Evolutionary conservation across 2,888 invertebrate genomes (phyloP), one percentile per base, ranked within the genome.

Genomic region (Machimus atricapillus): DNA sequence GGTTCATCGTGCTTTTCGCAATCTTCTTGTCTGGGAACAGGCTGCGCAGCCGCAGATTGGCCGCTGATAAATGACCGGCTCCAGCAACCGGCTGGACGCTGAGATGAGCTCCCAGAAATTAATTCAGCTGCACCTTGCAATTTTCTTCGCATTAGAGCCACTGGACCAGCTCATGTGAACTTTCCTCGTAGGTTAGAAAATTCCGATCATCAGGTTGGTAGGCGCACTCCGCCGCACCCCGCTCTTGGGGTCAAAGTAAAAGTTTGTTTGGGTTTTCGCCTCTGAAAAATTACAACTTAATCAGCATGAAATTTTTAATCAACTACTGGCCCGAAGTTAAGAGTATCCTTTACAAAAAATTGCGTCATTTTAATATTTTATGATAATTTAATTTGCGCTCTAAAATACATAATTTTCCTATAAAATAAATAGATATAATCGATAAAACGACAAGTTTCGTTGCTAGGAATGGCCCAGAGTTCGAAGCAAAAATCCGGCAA

Each of bases 361-460:
- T 14, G 46, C 4, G 14, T 9, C n/a, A 34, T 19, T 19, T 19
- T 19, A 14, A 19, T 12, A 31, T 52, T 52, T 52, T n/a, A n/a
- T n/a, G 3, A 52, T n/a, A 52, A 19, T n/a, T n/a, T n/a, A n/a
- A n/a, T n/a, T 7, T 52, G 0, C 4, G 1, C 16, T 27, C 14
- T n/a, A 66, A 83, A 37, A 9, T 19, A 6, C 23, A 1, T 12
- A 46, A 76, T 46, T 74, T 85, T 76, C 85, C 76, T 76, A 85
- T 56, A 52, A 12, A 86, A 46, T 19, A 79, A 91, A 90, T 92
- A 99, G 99, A 99, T 94, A 99, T 99, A 93, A 99, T 99, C 90
- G 99, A 99, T 93, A 99, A 99, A 93, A 99, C 99, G 90, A 99
- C 99, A 3, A 98, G 97, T 93, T 99, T 99, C 91, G 99, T 99